Evolutionary conservation across 1,140 invertebrate species (phyloP), one percentile per base, ranked within the genome.

Genomic region (Doryteuthis pealeii): DNA sequence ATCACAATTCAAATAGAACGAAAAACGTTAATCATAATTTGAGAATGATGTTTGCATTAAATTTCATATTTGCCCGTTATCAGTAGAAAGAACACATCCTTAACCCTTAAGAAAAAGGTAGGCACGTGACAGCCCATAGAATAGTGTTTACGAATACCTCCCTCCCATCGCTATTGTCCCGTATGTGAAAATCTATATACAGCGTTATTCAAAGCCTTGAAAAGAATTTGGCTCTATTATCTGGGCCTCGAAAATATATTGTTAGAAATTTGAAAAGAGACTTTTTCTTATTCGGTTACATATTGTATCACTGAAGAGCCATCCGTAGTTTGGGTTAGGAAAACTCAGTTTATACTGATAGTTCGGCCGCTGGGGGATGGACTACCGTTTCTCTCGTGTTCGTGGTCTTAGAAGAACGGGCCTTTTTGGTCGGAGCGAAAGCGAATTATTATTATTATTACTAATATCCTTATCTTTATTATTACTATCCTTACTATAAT

Each of bases 251-350:
- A 82, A 82, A 82, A 82, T 82, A 82, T 82, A 82, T 82, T 82
- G 81, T 82, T 82, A 77, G 81, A 81, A 81, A 80, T 82, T 81
- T 82, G 81, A 82, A 82, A 80, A 77, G 77, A 75, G 71, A 40
- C 35, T 79, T 78, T 82, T 82, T 82, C 81, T 82, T 82, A 82
- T 80, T 70, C 68, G 69, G 81, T 81, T 82, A 81, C 78, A 82
- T 82, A 82, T 82, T 81, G 80, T 75, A 81, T 79, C 78, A 75
- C 74, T 71, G 75, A 72, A 77, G 76, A 75, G 74, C 71, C 68
- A 68, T 62, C 73, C 65, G 71, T 72, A 75, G 76, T 75, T 77
- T 68, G 6, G 66, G 22, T 33, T 30, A 68, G 66, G 66, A 31
- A 68, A 68, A 68, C 15, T 62, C 54, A 62, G 26, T 22, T 28